These are phyloP conservation scores for Labeo calbasu DNA, from an alignment of 2,797 vertebrate species.

Conservation along the genomic window DNA sequence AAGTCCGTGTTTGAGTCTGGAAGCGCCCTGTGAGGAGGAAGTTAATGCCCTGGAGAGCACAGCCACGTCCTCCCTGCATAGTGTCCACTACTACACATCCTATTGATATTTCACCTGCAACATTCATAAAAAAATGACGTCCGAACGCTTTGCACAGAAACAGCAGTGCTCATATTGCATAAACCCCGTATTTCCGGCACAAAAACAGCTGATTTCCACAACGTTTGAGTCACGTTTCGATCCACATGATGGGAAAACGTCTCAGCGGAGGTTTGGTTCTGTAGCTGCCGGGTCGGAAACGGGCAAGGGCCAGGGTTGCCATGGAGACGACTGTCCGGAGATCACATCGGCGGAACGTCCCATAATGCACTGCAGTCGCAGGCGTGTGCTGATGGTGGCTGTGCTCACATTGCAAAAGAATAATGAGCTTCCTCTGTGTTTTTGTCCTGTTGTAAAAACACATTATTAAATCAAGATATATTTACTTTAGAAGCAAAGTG, in stretches of 20 bases:
- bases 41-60: slow-evolving; percentile 67
- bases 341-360: slow-evolving; percentile 69
- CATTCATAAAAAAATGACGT: neutral
- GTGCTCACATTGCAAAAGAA: slow-evolving; percentile 28
- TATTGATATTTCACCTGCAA: neutral
- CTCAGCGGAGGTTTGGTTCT: slow-evolving; percentile 68
- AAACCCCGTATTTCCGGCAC: slow-evolving; percentile 61
- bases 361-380: slow-evolving; percentile 74
- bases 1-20: slow-evolving; percentile 7
- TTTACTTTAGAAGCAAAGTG: neutral
- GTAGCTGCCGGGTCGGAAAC: slow-evolving; percentile 76
- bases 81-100: slow-evolving; percentile 30
- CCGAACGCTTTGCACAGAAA: slow-evolving; percentile 48
- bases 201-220: slow-evolving; percentile 48
- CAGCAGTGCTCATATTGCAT: slow-evolving; percentile 74
- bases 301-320: slow-evolving; percentile 54
- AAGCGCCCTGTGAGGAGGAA: slow-evolving; percentile 25
- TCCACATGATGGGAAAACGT: slow-evolving; percentile 41
- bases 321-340: slow-evolving; percentile 55
- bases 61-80: slow-evolving; percentile 40
- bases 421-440: neutral
- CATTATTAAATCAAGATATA: neutral
- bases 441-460: neutral
- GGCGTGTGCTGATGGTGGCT: slow-evolving; percentile 67
- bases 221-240: neutral